Conservation (phyloP, 2,113 vertebrate species). For the Meriones unguiculatus region DNA sequence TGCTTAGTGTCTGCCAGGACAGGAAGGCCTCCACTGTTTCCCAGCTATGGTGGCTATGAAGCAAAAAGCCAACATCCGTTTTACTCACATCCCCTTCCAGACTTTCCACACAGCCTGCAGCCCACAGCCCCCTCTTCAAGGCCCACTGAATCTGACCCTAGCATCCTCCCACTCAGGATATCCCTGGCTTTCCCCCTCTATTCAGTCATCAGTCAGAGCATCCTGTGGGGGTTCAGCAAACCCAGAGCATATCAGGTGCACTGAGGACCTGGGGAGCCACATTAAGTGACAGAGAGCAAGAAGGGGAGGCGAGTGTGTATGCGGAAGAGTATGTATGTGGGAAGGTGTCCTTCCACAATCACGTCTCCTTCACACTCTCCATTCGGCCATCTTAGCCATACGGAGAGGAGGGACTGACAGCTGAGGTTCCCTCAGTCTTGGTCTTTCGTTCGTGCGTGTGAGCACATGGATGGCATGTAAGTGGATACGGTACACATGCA, state of each 20-base stretch:
- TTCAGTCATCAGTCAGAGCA: background rate
- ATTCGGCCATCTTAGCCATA: background rate
- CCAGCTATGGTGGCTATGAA: background rate
- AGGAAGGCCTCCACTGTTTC: background rate
- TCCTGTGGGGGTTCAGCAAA: fast-evolving
- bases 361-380: background rate
- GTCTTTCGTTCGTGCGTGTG: background rate
- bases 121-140: background rate
- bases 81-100: background rate
- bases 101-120: background rate
- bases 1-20: background rate
- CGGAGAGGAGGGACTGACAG: background rate
- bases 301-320: fast-evolving
- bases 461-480: background rate
- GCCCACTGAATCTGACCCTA: background rate
- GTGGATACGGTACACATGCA: background rate
- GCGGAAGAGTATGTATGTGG: background rate
- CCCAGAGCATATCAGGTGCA: background rate
- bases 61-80: background rate
- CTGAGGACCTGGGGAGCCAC: background rate
- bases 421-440: background rate
- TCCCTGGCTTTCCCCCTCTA: background rate
- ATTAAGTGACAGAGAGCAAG: background rate
- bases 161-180: background rate
- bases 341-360: background rate